These are phyloP conservation scores for Oncorhynchus masou DNA, from an alignment of 2,113 vertebrate genomes.

Conservation along the genomic window DNA sequence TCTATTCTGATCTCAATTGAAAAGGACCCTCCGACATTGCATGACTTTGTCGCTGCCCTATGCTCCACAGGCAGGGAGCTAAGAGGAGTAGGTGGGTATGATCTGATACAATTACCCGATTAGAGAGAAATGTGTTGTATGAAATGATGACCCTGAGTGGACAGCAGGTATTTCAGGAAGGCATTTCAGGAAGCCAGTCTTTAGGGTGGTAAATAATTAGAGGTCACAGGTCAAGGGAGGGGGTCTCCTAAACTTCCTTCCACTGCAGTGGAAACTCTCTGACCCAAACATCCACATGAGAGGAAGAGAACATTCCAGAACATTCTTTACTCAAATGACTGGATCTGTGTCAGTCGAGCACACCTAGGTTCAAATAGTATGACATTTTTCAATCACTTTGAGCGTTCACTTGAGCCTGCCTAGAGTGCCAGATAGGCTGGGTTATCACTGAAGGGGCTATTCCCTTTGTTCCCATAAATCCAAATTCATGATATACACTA, in stretches of 20 bases:
- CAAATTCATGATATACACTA: too few relatives aligned
- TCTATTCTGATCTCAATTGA: too few relatives aligned
- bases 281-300: constrained; percentile 14
- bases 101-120: neutral
- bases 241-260: constrained; percentile 20
- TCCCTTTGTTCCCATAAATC: too few relatives aligned
- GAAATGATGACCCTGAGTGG: constrained; percentile 18
- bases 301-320: constrained; percentile 30
- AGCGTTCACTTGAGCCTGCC: too few relatives aligned
- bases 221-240: constrained; percentile 15
- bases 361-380: neutral
- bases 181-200: constrained; percentile 10
- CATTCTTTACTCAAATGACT: neutral
- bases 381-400: neutral
- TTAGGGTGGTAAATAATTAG: neutral
- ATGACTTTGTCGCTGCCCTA: too few relatives aligned
- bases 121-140: constrained; percentile 8
- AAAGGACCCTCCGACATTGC: too few relatives aligned
- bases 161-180: constrained; percentile 32
- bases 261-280: neutral
- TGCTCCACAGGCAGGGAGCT: too few relatives aligned
- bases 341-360: constrained; percentile 26
- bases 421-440: too few relatives aligned
- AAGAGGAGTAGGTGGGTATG: neutral
- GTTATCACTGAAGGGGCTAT: too few relatives aligned